These are phyloP conservation scores for Ostrea denselamellosa DNA, from an alignment of 1,140 invertebrate genomes.

Conservation along the genomic window DNA sequence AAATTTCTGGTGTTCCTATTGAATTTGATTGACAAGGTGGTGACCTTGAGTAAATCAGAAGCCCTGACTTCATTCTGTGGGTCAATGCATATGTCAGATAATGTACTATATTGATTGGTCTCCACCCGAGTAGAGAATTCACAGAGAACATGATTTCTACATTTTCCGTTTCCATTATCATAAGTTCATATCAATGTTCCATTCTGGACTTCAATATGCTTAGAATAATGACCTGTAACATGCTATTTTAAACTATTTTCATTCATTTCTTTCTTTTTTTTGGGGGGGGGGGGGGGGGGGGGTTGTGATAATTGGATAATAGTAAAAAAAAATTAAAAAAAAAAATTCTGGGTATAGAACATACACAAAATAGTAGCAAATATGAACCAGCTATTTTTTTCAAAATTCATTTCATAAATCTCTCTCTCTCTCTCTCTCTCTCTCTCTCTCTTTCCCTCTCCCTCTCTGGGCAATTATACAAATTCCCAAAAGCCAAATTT, in stretches of 20 bases:
- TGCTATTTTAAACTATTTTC: not conserved
- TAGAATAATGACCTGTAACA: not conserved
- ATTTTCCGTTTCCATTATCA: conserved; percentile 29
- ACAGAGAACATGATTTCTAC: not conserved
- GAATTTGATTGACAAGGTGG: conserved; percentile 3
- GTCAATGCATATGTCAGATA: conserved; percentile 23
- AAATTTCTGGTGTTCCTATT: conserved; percentile 7
- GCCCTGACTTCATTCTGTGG: conserved; percentile 2
- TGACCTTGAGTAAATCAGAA: conserved; percentile 24
- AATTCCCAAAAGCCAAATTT: not conserved
- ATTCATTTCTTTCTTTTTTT: not conserved
- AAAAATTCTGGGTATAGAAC: not conserved
- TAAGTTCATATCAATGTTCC: conserved; percentile 16
- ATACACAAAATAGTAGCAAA: not conserved
- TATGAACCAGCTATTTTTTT: not conserved
- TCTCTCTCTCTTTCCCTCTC: not conserved
- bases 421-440: conserved; percentile 6
- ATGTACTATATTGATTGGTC: not conserved
- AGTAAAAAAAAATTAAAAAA: too few species aligned
- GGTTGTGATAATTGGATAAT: not conserved
- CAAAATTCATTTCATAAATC: not conserved
- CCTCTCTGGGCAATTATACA: not conserved
- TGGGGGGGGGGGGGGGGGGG: too few species aligned
- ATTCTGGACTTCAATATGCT: not conserved
- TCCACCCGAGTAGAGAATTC: not conserved